A percentile compares a stretch with the other conserved stretches of the same genome.
These are phyloP conservation scores for Pampusana beccarii DNA, from an alignment of 2,113 vertebrate genomes.

Conservation along the genomic window DNA sequence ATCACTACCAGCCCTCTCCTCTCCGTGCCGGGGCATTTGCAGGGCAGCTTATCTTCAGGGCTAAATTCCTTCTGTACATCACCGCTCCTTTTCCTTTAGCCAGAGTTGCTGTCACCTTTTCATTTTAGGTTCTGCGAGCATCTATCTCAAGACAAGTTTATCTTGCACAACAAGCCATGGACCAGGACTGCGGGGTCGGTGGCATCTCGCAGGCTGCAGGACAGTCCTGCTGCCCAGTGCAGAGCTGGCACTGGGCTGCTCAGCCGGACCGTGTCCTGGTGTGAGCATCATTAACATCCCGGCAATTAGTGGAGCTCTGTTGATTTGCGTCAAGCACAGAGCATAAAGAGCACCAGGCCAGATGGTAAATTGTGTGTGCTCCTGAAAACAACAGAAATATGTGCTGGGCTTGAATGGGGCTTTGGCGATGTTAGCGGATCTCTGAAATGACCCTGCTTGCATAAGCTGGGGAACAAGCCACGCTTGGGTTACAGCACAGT, in stretches of 20 bases:
- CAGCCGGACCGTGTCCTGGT: neutral
- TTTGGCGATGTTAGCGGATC: neutral
- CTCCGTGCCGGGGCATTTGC: accelerated
- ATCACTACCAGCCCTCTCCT: neutral
- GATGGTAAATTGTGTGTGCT: constrained; percentile 22
- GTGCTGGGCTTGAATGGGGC: neutral
- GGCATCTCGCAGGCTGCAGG: neutral
- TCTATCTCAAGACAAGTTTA: neutral
- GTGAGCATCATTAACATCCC: neutral
- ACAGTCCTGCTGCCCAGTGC: neutral
- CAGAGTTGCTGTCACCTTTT: neutral
- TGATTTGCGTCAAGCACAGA: constrained; percentile 14
- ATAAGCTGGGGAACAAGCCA: neutral
- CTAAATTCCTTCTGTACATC: neutral
- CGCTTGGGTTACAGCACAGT: accelerated
- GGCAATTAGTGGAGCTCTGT: constrained; percentile 32
- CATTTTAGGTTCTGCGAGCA: neutral
- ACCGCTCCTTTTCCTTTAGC: accelerated
- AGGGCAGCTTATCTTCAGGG: neutral
- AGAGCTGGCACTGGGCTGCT: neutral
- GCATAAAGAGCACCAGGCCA: constrained; percentile 6
- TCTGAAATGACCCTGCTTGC: neutral
- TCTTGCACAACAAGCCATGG: neutral
- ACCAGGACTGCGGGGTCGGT: neutral
- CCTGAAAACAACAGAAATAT: neutral